Base-by-base conservation (phyloP, 1,140 invertebrate genomes). In the Ceratitis capitata region DNA sequence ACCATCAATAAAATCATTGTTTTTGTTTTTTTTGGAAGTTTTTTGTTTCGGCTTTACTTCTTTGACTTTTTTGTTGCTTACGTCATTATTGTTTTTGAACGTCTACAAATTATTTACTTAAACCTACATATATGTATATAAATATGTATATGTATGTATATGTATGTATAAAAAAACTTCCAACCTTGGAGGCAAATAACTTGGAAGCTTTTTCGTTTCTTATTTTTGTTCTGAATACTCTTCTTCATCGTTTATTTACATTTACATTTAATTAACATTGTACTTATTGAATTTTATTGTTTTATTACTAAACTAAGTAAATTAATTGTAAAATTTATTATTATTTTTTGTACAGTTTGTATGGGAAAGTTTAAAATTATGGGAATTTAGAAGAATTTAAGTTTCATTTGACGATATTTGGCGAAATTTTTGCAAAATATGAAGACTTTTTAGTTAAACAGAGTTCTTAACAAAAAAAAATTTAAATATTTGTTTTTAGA, bases 21-120 rank as follows among this genome's bases (percentile, higher is more conserved):
- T 83, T 83, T 49, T 53, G 49, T 49, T 83, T 83, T 53, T 32
- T 53, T 29, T 82, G n/a, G n/a, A n/a, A n/a, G 23, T 49, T 82
- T 45, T 86, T 58, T 42, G 61, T 64, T 84, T 86, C 32, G 29
- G 23, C 74, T 84, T 85, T 39, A 74, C 1, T 56, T 84, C 4
- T 84, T 86, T 84, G 35, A 78, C n/a, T n/a, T n/a, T 2, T 78
- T 86, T 86, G 39, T 86, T 86, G 39, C 84, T 84, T 69, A 82
- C 83, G 47, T 39, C 58, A 61, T 84, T 85, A 74, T 69, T 84
- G 53, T 53, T 45, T 69, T 84, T 58, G 53, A 56, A 53, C 53
- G 82, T 84, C 83, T 86, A 35, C 53, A 83, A 49, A 83, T 53
- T 3, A 78, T 35, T 78, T 45, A 26, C n/a, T 45, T 78, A 78